Percentiles rank a stretch among this genome's conserved stretches.
These are phyloP conservation scores for Cichlasoma orientale DNA, from an alignment of 2,797 vertebrate species.

Conservation along the genomic window DNA sequence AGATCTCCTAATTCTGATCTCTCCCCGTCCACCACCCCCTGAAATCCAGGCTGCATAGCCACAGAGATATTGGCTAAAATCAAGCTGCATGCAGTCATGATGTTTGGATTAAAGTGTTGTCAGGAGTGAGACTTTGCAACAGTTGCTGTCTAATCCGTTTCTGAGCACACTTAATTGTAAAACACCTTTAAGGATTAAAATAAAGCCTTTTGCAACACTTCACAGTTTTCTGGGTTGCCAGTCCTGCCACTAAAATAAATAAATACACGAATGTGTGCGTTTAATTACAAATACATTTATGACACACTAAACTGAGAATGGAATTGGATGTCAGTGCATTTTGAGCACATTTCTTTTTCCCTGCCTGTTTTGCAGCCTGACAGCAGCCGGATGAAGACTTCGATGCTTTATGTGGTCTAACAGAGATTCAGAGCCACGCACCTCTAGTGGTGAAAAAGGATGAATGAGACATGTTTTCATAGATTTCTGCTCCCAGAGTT, in stretches of 20 bases:
- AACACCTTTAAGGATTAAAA: background rate
- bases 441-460: background rate
- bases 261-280: no score
- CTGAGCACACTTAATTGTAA: background rate
- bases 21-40: background rate
- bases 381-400: background rate
- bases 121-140: background rate
- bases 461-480: constrained; percentile 15
- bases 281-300: background rate
- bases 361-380: background rate
- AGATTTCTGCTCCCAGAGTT: constrained; percentile 29
- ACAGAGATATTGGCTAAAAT: background rate
- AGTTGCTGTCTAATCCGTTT: background rate
- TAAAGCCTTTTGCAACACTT: background rate
- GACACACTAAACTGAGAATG: background rate
- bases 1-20: background rate
- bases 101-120: background rate
- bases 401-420: background rate
- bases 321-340: no score
- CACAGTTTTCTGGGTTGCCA: no score
- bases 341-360: no score
- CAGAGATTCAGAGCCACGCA: background rate
- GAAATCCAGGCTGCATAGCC: background rate
- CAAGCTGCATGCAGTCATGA: background rate
- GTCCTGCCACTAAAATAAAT: no score